Conservation (phyloP, 2,113 vertebrate genomes). For the Oryzias curvinotus region DNA sequence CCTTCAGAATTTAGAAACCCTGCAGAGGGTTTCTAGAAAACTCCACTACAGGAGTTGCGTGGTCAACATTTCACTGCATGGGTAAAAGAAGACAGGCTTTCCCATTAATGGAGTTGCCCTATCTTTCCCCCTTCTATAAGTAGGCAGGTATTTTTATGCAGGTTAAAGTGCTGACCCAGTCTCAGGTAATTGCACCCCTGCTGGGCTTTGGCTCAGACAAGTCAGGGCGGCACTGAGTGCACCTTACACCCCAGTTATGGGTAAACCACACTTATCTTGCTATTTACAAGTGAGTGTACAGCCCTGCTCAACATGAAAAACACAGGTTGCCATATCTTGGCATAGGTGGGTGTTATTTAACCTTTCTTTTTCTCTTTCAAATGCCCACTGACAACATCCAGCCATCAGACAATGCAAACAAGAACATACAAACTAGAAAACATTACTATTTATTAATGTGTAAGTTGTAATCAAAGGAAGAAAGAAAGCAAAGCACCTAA, state of each 20-base stretch:
- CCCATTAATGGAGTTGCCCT: slow-evolving; percentile 51
- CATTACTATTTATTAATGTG: slow-evolving; percentile 48
- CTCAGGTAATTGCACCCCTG: slow-evolving; percentile 76
- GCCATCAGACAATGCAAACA: slow-evolving; percentile 36
- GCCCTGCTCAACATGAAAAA: slow-evolving; percentile 52
- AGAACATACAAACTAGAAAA: slow-evolving; percentile 42
- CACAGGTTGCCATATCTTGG: slow-evolving; percentile 65
- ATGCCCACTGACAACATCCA: slow-evolving; percentile 34
- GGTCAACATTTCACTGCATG: slow-evolving; percentile 27
- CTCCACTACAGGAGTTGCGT: slow-evolving; percentile 13
- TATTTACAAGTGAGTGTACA: slow-evolving; percentile 60
- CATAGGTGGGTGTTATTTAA: slow-evolving; percentile 50
- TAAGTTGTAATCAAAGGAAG: slow-evolving; percentile 34
- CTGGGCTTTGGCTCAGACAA: slow-evolving; percentile 71
- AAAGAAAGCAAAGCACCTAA: slow-evolving; percentile 28
- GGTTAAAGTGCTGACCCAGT: slow-evolving; percentile 75
- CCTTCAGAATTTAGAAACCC: slow-evolving; percentile 15
- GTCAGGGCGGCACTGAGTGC: slow-evolving; percentile 63
- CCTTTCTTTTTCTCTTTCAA: slow-evolving; percentile 54
- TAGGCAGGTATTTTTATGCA: slow-evolving; percentile 73
- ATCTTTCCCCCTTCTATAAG: slow-evolving; percentile 54
- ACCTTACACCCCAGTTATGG: slow-evolving; percentile 64
- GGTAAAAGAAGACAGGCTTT: slow-evolving; percentile 52
- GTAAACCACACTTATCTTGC: slow-evolving; percentile 72
- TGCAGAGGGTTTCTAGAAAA: slow-evolving; percentile 20